A percentile compares a stretch with the other conserved stretches of the same genome.
Evolutionary conservation across 92 coral and sea anemone species (phyloP).

Genomic region (Palythoa grandis): DNA sequence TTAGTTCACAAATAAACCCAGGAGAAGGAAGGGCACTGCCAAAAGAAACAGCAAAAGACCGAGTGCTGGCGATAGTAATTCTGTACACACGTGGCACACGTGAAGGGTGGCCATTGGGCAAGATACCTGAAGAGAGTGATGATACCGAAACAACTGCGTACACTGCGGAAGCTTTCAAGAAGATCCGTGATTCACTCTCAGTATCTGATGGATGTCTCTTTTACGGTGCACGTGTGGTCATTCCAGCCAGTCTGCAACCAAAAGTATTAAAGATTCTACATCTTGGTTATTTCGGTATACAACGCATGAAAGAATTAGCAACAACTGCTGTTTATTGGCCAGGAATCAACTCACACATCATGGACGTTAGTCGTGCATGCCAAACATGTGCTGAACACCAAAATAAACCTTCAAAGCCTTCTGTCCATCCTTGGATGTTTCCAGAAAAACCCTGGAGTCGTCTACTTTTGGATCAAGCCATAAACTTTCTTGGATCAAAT

Average conservation of each 20-base stretch:
- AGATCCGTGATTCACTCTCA: slow-evolving; percentile 26
- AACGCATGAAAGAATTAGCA: not conserved
- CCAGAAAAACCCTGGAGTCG: slow-evolving; percentile 46
- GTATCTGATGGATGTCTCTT: slow-evolving; percentile 17
- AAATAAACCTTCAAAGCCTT: slow-evolving; percentile 31
- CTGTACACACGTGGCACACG: slow-evolving; percentile 31
- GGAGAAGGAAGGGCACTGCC: slow-evolving; percentile 24
- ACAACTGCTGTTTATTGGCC: not conserved
- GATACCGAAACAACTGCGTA: not conserved
- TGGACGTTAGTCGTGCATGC: slow-evolving; percentile 28
- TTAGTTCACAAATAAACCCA: slow-evolving; percentile 41
- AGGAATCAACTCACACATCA: not conserved
- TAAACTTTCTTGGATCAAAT: slow-evolving; percentile 41
- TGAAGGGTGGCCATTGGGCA: slow-evolving; percentile 3
- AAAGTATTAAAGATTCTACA: slow-evolving; percentile 15
- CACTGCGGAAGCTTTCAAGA: slow-evolving; percentile 16
- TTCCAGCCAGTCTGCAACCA: not conserved
- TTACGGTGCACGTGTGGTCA: slow-evolving; percentile 10
- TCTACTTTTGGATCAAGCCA: slow-evolving; percentile 30
- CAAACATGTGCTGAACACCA: slow-evolving; percentile 45
- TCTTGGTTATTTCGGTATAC: not conserved
- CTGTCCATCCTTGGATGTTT: slow-evolving; percentile 43
- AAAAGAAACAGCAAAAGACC: slow-evolving; percentile 42
- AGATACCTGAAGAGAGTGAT: not conserved
- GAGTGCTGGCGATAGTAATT: slow-evolving; percentile 37